phyloP scores from a whole-genome alignment of 2,797 vertebrate species.

The Synaphobranchus kaupii region DNA sequence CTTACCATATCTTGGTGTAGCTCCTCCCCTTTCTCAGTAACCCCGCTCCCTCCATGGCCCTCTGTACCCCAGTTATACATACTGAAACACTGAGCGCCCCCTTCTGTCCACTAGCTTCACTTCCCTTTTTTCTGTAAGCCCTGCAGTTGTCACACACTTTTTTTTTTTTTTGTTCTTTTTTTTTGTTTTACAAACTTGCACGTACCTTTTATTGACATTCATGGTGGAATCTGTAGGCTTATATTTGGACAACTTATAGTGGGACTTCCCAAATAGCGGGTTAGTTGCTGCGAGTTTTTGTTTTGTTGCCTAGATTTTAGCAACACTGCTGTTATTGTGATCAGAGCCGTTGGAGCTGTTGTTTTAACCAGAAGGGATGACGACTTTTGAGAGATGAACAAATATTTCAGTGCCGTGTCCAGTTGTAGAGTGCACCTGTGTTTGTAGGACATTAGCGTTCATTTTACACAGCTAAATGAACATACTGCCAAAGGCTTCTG shows the following conservation, averaged over 20 bases:
- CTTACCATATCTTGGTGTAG: constrained; percentile 65
- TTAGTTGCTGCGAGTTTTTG: constrained; percentile 22
- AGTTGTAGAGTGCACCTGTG: neutral
- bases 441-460: neutral
- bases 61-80: neutral
- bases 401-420: neutral
- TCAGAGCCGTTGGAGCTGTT: neutral
- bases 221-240: constrained; percentile 5
- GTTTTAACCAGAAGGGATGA: no score
- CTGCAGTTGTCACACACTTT: neutral
- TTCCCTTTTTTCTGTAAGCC: constrained; percentile 1
- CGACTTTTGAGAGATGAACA: no score
- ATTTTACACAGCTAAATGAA: neutral
- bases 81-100: neutral
- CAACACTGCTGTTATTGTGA: constrained; percentile 30
- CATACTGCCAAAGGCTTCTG: neutral
- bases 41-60: neutral
- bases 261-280: neutral
- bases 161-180: neutral
- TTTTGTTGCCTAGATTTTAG: constrained; percentile 9
- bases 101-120: neutral
- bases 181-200: neutral
- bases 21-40: neutral
- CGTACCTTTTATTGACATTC: neutral
- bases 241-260: neutral